Base-by-base conservation (phyloP, 2,797 vertebrate genomes). In the Scleropages formosus region DNA sequence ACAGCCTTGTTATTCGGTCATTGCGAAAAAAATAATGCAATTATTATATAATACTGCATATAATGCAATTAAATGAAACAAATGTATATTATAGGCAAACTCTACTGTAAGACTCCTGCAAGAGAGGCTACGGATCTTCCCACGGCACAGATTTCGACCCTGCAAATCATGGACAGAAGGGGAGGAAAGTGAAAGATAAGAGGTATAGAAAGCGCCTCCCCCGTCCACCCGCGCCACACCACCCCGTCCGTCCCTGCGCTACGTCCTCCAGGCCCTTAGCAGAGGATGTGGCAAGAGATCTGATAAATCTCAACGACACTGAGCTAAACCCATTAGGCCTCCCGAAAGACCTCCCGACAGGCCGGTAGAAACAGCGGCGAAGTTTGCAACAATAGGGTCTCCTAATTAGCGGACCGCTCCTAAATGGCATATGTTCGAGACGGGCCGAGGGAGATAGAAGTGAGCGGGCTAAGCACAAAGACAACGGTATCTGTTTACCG, bases 51-150 rank as follows among this genome's bases (percentile, higher is more conserved):
- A n/a, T n/a, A n/a, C n/a, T n/a, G n/a, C n/a, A n/a, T n/a, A n/a
- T n/a, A n/a, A n/a, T n/a, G n/a, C n/a, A n/a, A n/a, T n/a, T n/a
- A n/a, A n/a, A n/a, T n/a, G n/a, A n/a, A n/a, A n/a, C n/a, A n/a
- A n/a, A n/a, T n/a, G n/a, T n/a, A n/a, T n/a, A n/a, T n/a, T n/a
- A n/a, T n/a, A n/a, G n/a, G n/a, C n/a, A n/a, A n/a, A n/a, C n/a
- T n/a, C n/a, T n/a, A n/a, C n/a, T n/a, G n/a, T n/a, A 1, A 85
- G 88, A 88, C 88, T 89, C 88, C 85, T 88, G 91, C 87, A 88
- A 73, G 76, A 80, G 79, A 69, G 12, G 82, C 84, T 81, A 83
- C 86, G 85, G 87, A 88, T 88, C 84, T 85, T 81, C 78, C 82
- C 78, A 73, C 70, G 63, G 79, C 70, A 51, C 53, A 79, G 63